Conservation (phyloP, 2,888 invertebrate genomes). For the Cataglyphis livida region DNA sequence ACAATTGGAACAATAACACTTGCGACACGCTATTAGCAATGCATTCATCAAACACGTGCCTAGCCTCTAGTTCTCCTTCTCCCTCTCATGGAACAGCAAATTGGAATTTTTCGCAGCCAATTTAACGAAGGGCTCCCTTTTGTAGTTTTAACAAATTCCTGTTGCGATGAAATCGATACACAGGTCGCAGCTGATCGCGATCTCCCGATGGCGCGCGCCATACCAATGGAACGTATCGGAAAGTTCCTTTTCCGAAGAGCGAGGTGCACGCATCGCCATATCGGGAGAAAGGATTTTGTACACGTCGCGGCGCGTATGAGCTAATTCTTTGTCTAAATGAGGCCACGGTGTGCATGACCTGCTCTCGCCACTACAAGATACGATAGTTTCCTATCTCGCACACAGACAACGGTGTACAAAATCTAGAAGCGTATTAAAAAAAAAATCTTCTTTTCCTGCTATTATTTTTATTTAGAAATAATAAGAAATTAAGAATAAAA, state of each 20-base stretch:
- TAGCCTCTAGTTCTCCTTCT: constrained; percentile 36
- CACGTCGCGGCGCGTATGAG: constrained; percentile 40
- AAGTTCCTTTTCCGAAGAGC: constrained; percentile 65
- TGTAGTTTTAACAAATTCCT: constrained; percentile 36
- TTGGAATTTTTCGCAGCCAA: constrained; percentile 54
- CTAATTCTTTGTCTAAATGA: constrained; percentile 53
- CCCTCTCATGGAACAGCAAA: constrained; percentile 66
- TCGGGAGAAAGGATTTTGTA: constrained; percentile 70
- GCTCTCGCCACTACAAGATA: constrained; percentile 25
- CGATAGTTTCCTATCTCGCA: constrained; percentile 20
- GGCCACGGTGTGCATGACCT: constrained; percentile 44
- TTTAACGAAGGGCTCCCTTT: constrained; percentile 40
- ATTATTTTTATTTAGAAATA: neutral
- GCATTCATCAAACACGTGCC: constrained; percentile 35
- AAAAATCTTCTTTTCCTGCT: neutral
- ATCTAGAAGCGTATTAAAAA: neutral
- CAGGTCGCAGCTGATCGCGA: constrained; percentile 31
- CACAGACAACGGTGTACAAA: neutral
- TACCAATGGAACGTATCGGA: constrained; percentile 58
- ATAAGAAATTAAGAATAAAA: neutral
- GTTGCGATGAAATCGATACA: constrained; percentile 28
- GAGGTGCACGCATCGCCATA: constrained; percentile 51
- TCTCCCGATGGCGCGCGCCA: constrained; percentile 5
- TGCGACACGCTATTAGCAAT: constrained; percentile 67
- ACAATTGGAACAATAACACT: constrained; percentile 56